phyloP scores from a whole-genome alignment of 2,113 vertebrate species.

The Pyxicephalus adspersus region DNA sequence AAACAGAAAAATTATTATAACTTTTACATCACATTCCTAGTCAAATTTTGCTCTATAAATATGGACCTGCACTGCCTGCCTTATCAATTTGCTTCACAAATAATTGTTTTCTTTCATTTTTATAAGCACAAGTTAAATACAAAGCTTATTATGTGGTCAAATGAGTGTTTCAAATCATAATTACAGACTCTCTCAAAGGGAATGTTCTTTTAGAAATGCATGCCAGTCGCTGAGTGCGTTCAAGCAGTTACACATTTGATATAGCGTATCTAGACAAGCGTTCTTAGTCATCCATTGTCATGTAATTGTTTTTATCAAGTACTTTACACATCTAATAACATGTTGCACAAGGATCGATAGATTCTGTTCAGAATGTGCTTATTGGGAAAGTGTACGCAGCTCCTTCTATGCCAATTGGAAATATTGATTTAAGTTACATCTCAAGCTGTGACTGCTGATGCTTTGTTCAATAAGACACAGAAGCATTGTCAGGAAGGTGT shows the following conservation, averaged over 20 bases:
- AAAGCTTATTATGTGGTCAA: slow-evolving; percentile 16
- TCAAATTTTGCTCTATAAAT: no score
- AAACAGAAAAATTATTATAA: no score
- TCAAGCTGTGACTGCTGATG: neutral
- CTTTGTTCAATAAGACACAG: slow-evolving; percentile 30
- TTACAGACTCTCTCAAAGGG: slow-evolving; percentile 2
- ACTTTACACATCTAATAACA: slow-evolving; percentile 21
- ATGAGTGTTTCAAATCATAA: neutral
- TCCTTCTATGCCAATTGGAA: slow-evolving; percentile 19
- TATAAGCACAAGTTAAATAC: neutral
- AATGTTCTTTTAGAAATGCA: slow-evolving; percentile 29
- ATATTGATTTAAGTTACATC: slow-evolving; percentile 44
- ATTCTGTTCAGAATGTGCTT: slow-evolving; percentile 9
- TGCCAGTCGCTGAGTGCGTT: neutral
- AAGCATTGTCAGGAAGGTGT: neutral
- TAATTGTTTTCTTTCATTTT: no score
- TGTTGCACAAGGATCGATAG: slow-evolving; percentile 20
- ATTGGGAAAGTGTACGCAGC: neutral
- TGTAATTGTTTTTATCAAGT: slow-evolving; percentile 8
- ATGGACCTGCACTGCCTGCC: no score
- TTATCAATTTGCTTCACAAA: no score
- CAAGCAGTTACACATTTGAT: slow-evolving; percentile 14
- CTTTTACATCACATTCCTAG: no score
- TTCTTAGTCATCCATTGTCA: slow-evolving; percentile 31
- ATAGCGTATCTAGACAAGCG: neutral